A percentile compares a stretch with the other conserved stretches of the same genome.
phyloP scores from a whole-genome alignment of 2,113 vertebrate genomes.

The Stictonetta naevosa region DNA sequence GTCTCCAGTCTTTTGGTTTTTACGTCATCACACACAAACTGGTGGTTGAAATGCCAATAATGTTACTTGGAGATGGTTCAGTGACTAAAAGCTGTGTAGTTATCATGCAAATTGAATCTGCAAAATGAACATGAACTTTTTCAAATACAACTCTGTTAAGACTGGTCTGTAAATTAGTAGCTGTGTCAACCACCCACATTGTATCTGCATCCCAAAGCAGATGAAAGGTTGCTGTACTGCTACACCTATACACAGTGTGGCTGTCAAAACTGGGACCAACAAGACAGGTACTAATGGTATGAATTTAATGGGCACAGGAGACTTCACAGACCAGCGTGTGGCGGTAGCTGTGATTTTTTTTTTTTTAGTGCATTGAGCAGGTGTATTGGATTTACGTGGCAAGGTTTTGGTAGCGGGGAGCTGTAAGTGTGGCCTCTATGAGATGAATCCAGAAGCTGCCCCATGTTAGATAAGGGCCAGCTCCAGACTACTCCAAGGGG shows the following conservation, averaged over 20 bases:
- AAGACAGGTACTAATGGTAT: rapidly evolving
- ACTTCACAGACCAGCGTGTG: background rate
- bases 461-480: no score
- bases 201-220: background rate
- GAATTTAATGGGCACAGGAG: background rate
- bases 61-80: background rate
- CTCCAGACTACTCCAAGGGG: no score
- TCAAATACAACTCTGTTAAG: background rate
- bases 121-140: background rate
- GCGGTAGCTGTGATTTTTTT: background rate
- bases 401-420: no score
- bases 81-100: background rate
- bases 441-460: no score
- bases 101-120: background rate
- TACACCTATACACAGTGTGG: background rate
- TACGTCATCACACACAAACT: background rate
- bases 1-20: background rate
- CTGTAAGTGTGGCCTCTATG: no score
- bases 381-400: no score
- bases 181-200: background rate
- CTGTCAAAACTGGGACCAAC: no score
- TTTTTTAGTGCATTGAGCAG: background rate
- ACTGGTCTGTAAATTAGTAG: background rate
- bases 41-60: background rate
- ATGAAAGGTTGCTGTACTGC: background rate